Conservation (phyloP, 2,888 invertebrate species). For the Byasa hedistus region DNA sequence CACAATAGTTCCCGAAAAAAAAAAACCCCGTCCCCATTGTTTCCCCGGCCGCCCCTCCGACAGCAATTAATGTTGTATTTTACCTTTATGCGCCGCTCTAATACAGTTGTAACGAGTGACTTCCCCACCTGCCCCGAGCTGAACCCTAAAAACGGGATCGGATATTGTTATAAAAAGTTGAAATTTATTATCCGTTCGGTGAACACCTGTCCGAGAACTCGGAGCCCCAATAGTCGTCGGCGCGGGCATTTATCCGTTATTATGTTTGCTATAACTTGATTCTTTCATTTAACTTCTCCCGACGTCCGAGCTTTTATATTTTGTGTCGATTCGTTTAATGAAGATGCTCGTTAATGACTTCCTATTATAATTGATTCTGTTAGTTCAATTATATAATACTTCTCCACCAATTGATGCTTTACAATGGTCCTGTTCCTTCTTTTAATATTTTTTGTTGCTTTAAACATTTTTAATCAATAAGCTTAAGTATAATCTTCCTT, state of each 20-base stretch:
- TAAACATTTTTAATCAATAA: too few species aligned
- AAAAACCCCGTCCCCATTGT: constrained; percentile 54
- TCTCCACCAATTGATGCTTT: too few species aligned
- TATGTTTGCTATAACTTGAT: constrained; percentile 20
- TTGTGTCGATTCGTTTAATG: too few species aligned
- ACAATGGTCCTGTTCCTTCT: too few species aligned
- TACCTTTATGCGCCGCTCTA: constrained; percentile 55
- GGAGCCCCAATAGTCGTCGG: constrained; percentile 6
- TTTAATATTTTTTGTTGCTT: too few species aligned
- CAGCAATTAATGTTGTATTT: constrained; percentile 76
- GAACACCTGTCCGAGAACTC: constrained; percentile 28
- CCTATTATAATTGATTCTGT: too few species aligned
- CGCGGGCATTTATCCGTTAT: constrained; percentile 21
- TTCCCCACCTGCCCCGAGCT: constrained; percentile 39
- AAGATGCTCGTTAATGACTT: too few species aligned
- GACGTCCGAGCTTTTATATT: constrained; percentile 1
- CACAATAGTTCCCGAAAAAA: constrained; percentile 72
- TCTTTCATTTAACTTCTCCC: constrained; percentile 24
- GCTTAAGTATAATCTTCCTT: too few species aligned
- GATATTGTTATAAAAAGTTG: constrained; percentile 34
- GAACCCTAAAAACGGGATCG: constrained; percentile 25
- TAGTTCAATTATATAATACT: too few species aligned
- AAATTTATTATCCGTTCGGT: constrained; percentile 30
- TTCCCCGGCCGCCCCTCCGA: constrained; percentile 59
- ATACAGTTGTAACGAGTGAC: constrained; percentile 42